These are phyloP conservation scores for Australoheros facetus DNA, from an alignment of 2,797 vertebrate species.

Conservation along the genomic window DNA sequence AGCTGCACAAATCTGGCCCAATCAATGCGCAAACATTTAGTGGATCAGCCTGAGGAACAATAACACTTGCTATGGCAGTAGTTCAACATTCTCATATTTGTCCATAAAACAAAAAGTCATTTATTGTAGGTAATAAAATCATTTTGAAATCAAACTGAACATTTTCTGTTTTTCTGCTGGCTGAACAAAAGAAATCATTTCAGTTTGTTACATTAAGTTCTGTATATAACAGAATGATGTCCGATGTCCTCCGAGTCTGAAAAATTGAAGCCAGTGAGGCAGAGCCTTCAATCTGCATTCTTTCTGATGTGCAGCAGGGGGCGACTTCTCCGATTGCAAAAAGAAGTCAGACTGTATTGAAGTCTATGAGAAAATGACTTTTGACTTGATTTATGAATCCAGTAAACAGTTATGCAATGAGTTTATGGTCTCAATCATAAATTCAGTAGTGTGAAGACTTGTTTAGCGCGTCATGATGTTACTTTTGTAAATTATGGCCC, in stretches of 20 bases:
- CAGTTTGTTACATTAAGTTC: too few relatives aligned
- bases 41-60: background rate
- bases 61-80: background rate
- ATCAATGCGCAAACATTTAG: background rate
- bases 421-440: background rate
- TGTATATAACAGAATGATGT: too few relatives aligned
- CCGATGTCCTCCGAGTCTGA: too few relatives aligned
- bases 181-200: too few relatives aligned
- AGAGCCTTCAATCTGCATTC: background rate
- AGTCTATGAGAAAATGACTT: background rate
- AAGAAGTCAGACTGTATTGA: background rate
- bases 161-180: background rate
- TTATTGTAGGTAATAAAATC: background rate
- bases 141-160: background rate
- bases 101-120: background rate
- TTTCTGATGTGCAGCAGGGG: background rate
- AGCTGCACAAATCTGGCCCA: conserved; percentile 4
- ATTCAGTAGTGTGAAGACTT: background rate
- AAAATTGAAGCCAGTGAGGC: too few relatives aligned
- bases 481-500: background rate
- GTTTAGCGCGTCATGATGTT: background rate
- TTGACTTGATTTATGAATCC: background rate
- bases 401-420: background rate
- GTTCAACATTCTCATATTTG: too few relatives aligned
- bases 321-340: background rate